Percentiles rank a stretch among this genome's conserved stretches.
phyloP scores from a whole-genome alignment of 2,113 vertebrate genomes.

The Ptychochromis oligacanthus region DNA sequence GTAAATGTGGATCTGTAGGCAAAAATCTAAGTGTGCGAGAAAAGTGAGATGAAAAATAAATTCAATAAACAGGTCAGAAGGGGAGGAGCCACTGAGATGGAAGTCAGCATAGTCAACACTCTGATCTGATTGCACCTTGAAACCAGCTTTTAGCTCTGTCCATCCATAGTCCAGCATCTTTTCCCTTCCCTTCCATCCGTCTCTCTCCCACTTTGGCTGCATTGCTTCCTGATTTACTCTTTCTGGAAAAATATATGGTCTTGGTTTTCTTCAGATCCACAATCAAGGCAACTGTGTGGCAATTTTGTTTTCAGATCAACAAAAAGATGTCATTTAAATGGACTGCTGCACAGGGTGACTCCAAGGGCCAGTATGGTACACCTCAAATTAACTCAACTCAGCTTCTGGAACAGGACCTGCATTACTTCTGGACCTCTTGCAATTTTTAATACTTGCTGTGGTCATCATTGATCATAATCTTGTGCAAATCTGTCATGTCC shows the following conservation, averaged over 20 bases:
- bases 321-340: neutral
- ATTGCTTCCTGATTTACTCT: neutral
- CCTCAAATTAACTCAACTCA: neutral
- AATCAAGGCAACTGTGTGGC: accelerated
- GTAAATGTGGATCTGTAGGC: constrained; percentile 1
- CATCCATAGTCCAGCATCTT: neutral
- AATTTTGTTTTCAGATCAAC: neutral
- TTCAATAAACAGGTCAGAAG: neutral
- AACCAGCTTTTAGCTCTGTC: neutral
- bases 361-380: neutral
- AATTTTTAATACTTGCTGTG: neutral
- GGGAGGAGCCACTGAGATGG: neutral
- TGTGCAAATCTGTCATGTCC: neutral
- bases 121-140: neutral
- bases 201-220: neutral
- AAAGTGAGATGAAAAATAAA: neutral
- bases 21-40: neutral
- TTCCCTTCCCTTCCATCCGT: neutral
- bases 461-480: neutral
- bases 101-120: neutral
- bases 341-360: neutral
- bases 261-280: neutral
- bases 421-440: neutral
- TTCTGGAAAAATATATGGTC: too few relatives aligned
- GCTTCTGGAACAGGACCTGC: neutral